Percentiles rank a stretch among this genome's conserved stretches.
Evolutionary conservation across 2,113 vertebrate species (phyloP).

Genomic region (Psilopsiagon aymara): DNA sequence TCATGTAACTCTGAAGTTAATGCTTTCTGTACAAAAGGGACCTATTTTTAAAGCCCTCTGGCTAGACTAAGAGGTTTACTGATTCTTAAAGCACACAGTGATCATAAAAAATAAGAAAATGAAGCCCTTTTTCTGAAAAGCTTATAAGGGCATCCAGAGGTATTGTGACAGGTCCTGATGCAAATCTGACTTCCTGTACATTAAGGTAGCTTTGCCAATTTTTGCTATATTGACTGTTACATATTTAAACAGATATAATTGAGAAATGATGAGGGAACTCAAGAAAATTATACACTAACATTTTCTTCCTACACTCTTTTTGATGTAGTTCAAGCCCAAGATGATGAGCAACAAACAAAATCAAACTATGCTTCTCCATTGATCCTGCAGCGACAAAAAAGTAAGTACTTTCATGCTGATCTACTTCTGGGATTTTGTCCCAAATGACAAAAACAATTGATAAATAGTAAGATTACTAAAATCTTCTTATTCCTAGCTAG

Average conservation of each 20-base stretch:
- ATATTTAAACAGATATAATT: background rate
- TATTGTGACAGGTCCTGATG: background rate
- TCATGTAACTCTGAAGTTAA: background rate
- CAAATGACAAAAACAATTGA: background rate
- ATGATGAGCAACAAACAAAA: background rate
- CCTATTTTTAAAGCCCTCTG: background rate
- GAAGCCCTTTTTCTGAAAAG: background rate
- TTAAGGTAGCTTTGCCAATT: background rate
- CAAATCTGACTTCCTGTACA: background rate
- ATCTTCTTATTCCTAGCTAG: background rate
- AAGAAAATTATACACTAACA: background rate
- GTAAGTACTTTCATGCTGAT: constrained; percentile 37
- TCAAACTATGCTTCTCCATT: background rate
- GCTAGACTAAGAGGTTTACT: background rate
- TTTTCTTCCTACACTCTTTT: background rate
- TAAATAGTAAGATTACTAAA: background rate
- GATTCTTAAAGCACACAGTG: background rate
- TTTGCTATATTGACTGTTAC: background rate
- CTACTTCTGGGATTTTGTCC: background rate
- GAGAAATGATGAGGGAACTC: background rate
- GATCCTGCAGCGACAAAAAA: background rate
- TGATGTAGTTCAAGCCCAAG: constrained; percentile 44
- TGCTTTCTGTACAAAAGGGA: background rate
- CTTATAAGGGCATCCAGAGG: background rate
- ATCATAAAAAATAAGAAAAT: background rate